Percentiles rank a stretch among this genome's conserved stretches.
phyloP scores from a whole-genome alignment of 2,113 vertebrate genomes.

The Sebastes schlegelii region DNA sequence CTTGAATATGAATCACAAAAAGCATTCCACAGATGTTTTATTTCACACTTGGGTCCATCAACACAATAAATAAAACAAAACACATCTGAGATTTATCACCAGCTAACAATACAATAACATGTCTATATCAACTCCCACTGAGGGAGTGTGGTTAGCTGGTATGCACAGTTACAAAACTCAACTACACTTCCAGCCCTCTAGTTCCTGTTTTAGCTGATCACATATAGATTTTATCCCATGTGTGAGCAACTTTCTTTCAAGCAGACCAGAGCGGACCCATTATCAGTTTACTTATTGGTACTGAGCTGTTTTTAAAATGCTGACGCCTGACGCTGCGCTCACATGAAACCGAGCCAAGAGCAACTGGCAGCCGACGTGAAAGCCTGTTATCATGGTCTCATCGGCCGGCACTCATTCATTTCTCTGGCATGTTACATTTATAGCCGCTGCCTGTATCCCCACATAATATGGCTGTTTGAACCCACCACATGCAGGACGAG shows the following conservation, averaged over 20 bases:
- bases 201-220: neutral
- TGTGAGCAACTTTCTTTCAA: neutral
- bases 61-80: neutral
- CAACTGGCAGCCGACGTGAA: conserved; percentile 14
- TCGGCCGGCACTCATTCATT: conserved; percentile 13
- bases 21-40: neutral
- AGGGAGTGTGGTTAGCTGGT: neutral
- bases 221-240: neutral
- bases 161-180: neutral
- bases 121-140: neutral
- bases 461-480: conserved; percentile 27
- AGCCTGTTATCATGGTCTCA: conserved; percentile 40
- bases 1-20: neutral
- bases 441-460: conserved; percentile 9
- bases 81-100: neutral
- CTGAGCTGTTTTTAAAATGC: neutral
- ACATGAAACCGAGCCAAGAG: neutral
- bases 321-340: neutral
- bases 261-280: neutral
- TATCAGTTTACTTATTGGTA: neutral
- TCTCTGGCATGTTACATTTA: conserved; percentile 29
- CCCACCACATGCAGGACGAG: neutral
- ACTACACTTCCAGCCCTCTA: neutral
- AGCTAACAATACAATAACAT: neutral
- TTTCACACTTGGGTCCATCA: neutral